Conservation (phyloP, 2,888 invertebrate genomes). For the Rotaria magnacalcarata region DNA sequence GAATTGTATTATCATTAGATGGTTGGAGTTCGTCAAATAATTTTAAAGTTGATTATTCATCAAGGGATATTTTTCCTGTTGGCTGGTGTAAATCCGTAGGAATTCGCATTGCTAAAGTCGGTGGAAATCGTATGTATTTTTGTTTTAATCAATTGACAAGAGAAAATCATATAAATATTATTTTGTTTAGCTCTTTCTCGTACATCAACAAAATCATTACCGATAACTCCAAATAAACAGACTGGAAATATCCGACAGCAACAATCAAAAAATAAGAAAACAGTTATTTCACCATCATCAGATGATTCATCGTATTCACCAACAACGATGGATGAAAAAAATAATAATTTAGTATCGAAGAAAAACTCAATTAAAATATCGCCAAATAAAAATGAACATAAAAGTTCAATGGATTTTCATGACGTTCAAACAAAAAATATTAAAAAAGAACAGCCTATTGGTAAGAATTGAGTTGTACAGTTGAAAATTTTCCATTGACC, state of each 20-base stretch:
- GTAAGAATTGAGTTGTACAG: not conserved
- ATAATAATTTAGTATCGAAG: not conserved
- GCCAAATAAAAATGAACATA: not conserved
- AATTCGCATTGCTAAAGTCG: conserved; percentile 83
- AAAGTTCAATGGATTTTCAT: not conserved
- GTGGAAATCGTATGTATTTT: conserved; percentile 62
- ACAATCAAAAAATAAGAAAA: not conserved
- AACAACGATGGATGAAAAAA: not conserved
- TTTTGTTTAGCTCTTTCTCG: not conserved
- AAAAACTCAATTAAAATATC: not conserved
- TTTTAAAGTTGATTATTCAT: conserved; percentile 89
- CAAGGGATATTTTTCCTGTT: conserved; percentile 88
- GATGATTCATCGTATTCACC: conserved; percentile 14
- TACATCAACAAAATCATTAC: not conserved
- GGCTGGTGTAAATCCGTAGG: conserved; percentile 90
- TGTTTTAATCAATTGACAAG: too few species aligned
- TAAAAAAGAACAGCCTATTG: not conserved
- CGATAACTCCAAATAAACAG: not conserved
- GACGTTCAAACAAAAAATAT: not conserved
- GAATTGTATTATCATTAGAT: conserved; percentile 62
- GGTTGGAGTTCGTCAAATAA: conserved; percentile 97
- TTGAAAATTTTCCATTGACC: too few species aligned
- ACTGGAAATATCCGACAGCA: not conserved
- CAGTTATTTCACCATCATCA: not conserved
- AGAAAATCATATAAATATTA: too few species aligned